phyloP scores from a whole-genome alignment of 2,888 invertebrate species.

The Atherix ibis region DNA sequence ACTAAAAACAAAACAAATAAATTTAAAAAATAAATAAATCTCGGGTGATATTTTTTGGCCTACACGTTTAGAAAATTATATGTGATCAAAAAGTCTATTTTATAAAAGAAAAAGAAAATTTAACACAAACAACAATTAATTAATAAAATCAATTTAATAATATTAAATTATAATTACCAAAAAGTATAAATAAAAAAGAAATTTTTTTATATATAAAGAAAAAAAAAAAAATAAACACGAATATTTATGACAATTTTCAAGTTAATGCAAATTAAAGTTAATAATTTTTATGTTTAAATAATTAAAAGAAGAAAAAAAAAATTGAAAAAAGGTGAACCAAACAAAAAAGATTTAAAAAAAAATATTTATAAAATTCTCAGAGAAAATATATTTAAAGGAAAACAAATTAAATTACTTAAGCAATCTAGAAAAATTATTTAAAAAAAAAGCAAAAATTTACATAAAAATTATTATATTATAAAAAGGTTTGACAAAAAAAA shows the following conservation, averaged over 20 bases:
- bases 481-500: conserved; percentile 3
- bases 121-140: conserved; percentile 3
- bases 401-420: no score
- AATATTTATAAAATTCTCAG: conserved; percentile 1
- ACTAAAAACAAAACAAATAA: conserved; percentile 1
- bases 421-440: no score
- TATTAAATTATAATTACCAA: not conserved
- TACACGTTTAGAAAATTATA: conserved; percentile 3
- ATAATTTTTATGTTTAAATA: not conserved
- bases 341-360: conserved; percentile 3
- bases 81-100: conserved; percentile 5
- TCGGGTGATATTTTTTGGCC: conserved; percentile 11
- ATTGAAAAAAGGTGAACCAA: conserved; percentile 1
- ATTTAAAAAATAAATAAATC: conserved; percentile 5
- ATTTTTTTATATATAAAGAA: not conserved
- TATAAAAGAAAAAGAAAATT: conserved; percentile 5
- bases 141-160: not conserved
- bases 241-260: not conserved
- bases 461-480: no score
- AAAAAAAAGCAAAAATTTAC: no score
- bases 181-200: not conserved
- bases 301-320: conserved; percentile 1
- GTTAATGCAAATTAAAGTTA: not conserved
- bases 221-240: conserved; percentile 2
- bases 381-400: not conserved